These are phyloP conservation scores for Chionis minor DNA, from an alignment of 2,113 vertebrate species.

Conservation along the genomic window DNA sequence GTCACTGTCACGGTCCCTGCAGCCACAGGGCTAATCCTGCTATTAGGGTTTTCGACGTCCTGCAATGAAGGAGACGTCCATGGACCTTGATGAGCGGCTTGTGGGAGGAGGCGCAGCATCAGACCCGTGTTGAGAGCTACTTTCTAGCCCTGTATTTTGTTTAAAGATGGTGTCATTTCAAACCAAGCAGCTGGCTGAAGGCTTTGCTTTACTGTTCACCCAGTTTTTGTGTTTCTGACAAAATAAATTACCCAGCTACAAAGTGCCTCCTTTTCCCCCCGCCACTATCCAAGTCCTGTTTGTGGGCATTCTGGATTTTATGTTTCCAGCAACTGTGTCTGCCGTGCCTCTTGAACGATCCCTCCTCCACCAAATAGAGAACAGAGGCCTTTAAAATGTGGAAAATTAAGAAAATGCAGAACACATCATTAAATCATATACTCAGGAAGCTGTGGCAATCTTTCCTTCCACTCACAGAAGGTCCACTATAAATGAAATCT, in stretches of 20 bases:
- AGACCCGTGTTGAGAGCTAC: neutral
- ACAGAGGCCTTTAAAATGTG: constrained; percentile 74
- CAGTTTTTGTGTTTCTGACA: neutral
- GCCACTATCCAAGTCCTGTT: neutral
- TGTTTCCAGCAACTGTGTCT: neutral
- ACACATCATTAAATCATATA: constrained; percentile 71
- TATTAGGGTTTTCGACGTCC: rapidly evolving
- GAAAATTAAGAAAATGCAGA: constrained; percentile 79
- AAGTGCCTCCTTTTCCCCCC: neutral
- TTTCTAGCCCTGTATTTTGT: neutral
- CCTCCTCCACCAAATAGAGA: constrained; percentile 57
- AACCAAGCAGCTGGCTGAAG: neutral
- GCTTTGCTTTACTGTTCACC: neutral
- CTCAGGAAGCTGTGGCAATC: constrained; percentile 72
- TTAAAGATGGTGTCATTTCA: neutral
- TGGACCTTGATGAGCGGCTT: neutral
- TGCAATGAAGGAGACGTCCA: rapidly evolving
- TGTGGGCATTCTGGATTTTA: neutral
- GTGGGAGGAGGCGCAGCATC: rapidly evolving
- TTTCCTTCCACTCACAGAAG: constrained; percentile 74
- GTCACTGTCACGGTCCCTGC: rapidly evolving
- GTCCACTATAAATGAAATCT: constrained; percentile 68
- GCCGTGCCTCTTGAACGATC: neutral
- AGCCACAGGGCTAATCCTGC: rapidly evolving
- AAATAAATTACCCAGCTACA: neutral